Evolutionary conservation across 2,888 invertebrate species (phyloP).

Genomic region (Laothoe populi): DNA sequence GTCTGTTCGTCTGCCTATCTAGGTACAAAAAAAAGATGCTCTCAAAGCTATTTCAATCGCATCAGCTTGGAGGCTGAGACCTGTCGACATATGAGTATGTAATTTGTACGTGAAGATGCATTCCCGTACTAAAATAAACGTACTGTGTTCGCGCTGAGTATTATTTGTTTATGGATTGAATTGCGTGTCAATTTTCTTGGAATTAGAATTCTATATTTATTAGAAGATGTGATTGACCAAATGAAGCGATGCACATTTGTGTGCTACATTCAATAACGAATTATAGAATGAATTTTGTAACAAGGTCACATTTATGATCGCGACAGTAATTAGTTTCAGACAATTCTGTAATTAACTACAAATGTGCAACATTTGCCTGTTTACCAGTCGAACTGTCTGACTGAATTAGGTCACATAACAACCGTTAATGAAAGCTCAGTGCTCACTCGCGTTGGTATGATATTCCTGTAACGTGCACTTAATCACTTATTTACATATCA

Average conservation of each 20-base stretch:
- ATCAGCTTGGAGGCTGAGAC: conserved; percentile 44
- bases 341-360: neutral
- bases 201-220: too few species aligned
- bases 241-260: too few species aligned
- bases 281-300: too few species aligned
- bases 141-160: neutral
- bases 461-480: neutral
- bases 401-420: neutral
- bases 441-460: too few species aligned
- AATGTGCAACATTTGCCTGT: neutral
- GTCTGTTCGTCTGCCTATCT: too few species aligned
- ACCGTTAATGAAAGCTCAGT: neutral
- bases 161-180: neutral
- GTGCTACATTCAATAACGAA: neutral
- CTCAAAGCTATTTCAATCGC: conserved; percentile 69
- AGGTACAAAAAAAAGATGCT: too few species aligned
- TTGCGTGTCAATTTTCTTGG: neutral
- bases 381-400: neutral
- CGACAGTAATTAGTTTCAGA: neutral
- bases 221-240: too few species aligned
- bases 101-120: conserved; percentile 2
- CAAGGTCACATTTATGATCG: neutral
- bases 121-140: neutral
- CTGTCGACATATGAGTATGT: conserved; percentile 21
- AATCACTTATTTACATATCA: conserved; percentile 9